Base-by-base conservation (phyloP, 2,797 vertebrate species). In the Macrochelys suwanniensis region DNA sequence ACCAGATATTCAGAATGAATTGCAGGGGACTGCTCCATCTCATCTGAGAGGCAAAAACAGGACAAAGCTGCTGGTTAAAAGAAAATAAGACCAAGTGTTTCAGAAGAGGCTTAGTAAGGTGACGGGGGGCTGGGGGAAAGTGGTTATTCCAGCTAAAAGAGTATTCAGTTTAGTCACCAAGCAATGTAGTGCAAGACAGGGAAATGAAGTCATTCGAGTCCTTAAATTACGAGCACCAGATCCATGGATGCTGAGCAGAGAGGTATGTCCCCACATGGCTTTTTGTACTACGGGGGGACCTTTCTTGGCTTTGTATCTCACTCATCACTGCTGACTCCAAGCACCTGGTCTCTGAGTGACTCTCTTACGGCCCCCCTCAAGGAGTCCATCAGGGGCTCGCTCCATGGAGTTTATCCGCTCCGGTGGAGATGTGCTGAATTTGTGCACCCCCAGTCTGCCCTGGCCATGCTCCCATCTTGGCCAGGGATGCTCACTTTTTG, bases 1-100 rank as follows among this genome's bases (percentile, higher is more conserved):
- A 99, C 99, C 98, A 99, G 97, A 97, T 99, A 99, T 90, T 99
- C 99, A 3, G 99, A 98, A 89, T 98, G 98, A 94, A 99, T 97
- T 84, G 99, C 98, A 96, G 99, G 99, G 96, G 99, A 98, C 97
- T 98, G 99, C 96, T 99, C 99, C 98, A 99, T 98, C 89, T 99
- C 98, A 97, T 99, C 99, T 98, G 96, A 7, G 42, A 91, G 86
- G 77, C 50, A 33, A 49, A 81, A 51, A 97, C 98, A 98, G 68
- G 90, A 96, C 61, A 84, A 47, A 77, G 8, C 10, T 6, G 47
- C 5, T 11, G 68, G 76, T 93, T 33, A 76, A 71, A 89, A 50
- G 19, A 11, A 89, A 53, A 91, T 61, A 19, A 88, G 28, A 81
- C 74, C 80, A 5, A 42, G 37, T 5, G 7, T 31, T 93, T 45